Conservation (phyloP, 2,113 vertebrate genomes). For the Bucco capensis region DNA sequence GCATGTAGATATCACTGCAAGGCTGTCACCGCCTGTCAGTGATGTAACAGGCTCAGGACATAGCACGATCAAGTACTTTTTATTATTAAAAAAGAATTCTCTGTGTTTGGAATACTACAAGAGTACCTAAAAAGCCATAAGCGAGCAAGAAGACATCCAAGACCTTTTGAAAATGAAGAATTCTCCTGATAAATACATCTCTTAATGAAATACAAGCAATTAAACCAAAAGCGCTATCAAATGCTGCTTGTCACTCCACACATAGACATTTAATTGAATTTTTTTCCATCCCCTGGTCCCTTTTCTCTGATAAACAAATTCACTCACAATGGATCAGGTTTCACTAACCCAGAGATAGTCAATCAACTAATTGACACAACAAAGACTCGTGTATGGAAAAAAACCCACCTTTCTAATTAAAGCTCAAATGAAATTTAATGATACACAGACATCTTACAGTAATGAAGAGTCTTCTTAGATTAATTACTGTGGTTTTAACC, state of each 20-base stretch:
- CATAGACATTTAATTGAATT: conserved; percentile 87
- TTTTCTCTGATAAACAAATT: conserved; percentile 83
- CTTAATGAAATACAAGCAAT: conserved; percentile 92
- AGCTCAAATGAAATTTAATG: conserved; percentile 73
- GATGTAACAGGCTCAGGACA: background rate
- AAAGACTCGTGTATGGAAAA: conserved; percentile 78
- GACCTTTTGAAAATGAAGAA: conserved; percentile 73
- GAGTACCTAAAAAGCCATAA: conserved; percentile 19
- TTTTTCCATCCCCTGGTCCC: conserved; percentile 75
- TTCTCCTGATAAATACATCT: conserved; percentile 81
- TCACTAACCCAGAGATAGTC: conserved; percentile 81
- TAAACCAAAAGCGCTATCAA: conserved; percentile 94
- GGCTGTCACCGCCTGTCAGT: background rate
- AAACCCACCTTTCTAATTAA: conserved; percentile 76
- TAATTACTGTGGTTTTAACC: conserved; percentile 66
- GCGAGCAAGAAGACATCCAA: background rate
- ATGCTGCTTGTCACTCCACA: conserved; percentile 84
- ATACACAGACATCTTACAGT: conserved; percentile 70
- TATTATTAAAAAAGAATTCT: conserved; percentile 41
- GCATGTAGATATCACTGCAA: background rate
- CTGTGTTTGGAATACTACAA: background rate
- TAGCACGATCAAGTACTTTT: conserved; percentile 38
- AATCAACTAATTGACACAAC: conserved; percentile 94
- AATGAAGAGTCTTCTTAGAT: conserved; percentile 72
- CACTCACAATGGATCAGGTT: conserved; percentile 84